phyloP scores from a whole-genome alignment of 1,140 invertebrate species.

The Hermatobates lingyangjiaoensis region DNA sequence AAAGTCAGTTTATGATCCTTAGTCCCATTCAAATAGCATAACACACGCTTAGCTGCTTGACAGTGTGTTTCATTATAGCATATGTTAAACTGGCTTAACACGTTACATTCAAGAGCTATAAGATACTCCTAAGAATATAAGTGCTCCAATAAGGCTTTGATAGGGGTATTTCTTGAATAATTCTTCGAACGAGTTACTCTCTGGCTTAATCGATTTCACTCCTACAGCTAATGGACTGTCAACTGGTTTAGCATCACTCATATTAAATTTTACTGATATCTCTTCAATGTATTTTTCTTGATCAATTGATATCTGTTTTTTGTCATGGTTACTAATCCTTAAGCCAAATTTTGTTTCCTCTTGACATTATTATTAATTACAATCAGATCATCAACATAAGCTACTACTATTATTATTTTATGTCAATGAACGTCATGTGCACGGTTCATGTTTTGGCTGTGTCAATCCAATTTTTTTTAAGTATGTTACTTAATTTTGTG shows the following conservation, averaged over 20 bases:
- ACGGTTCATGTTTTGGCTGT: background rate
- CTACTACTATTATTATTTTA: background rate
- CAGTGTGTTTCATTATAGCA: background rate
- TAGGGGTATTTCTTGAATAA: background rate
- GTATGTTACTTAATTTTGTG: background rate
- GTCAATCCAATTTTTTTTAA: background rate
- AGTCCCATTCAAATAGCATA: background rate
- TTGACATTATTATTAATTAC: background rate
- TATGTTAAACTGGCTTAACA: background rate
- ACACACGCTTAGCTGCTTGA: background rate
- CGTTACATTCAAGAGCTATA: background rate
- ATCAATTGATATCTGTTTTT: background rate
- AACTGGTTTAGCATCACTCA: background rate
- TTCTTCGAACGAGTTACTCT: background rate
- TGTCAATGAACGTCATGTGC: background rate
- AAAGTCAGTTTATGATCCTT: background rate
- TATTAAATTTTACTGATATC: background rate
- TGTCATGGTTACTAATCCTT: background rate
- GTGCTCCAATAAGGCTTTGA: background rate
- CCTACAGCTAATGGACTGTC: background rate
- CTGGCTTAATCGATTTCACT: background rate
- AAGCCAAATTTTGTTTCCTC: background rate
- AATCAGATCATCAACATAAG: background rate
- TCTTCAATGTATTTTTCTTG: background rate
- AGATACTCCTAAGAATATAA: background rate